Base-by-base conservation (phyloP, 2,888 invertebrate species). In the Pandemis corylana region DNA sequence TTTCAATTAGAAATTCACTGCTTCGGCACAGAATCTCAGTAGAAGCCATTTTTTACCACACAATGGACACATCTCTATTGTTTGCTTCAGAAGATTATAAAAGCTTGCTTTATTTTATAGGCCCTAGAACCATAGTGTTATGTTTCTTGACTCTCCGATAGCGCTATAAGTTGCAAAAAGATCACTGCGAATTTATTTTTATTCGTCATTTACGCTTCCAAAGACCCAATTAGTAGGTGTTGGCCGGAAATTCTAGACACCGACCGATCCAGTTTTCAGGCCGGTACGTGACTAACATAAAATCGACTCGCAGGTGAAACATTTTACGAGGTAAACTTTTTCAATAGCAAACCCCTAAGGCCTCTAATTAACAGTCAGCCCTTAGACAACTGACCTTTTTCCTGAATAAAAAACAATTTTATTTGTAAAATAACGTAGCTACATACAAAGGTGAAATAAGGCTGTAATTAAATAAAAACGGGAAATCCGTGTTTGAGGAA, bases 301-400 rank as follows among this genome's bases (percentile, higher is more conserved):
- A 68, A 72, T 68, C 9, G 46, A 62, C 56, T 63, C 5, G 13
- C 72, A 62, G 49, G 61, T 59, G 36, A 67, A 67, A 67, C 62
- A 67, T 28, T 67, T 71, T 51, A 67, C 51, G 42, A 28, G 51
- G 51, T 12, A 63, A 69, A 69, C 41, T 51, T 67, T 67, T 66
- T 51, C 59, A 66, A 72, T 66, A 65, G 41, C 66, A 66, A 49
- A n/a, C 61, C 66, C 51, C 61, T 59, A 59, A 62, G 61, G 44
- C n/a, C 62, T 64, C 63, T 68, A 72, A 72, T 72, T 68, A 72
- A 56, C 63, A 68, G 42, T 20, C 63, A 15, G 10, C 53, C 72
- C 68, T 46, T 15, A 62, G 62, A 53, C 72, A 61, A 44, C 61
- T 15, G 7, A 63, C 67, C 67, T 53, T 72, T 68, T 67, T 63